Evolutionary conservation across 1,140 invertebrate genomes (phyloP).

Genomic region (Drosophila punjabiensis): DNA sequence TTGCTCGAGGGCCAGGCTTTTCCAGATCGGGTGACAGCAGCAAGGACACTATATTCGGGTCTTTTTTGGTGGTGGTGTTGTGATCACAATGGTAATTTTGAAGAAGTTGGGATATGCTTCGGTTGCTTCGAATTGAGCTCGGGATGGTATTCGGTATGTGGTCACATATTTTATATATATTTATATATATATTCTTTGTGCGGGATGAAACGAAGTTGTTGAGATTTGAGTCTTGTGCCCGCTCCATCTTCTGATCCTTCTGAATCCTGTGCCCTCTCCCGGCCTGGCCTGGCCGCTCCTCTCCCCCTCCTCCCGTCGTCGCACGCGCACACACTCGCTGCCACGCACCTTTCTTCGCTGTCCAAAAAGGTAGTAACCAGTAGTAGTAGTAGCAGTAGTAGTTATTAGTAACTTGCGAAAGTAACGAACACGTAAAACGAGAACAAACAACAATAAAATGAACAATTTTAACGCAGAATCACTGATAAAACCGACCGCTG

Average conservation of each 20-base stretch:
- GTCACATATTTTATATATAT: conserved; percentile 2
- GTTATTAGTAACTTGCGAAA: conserved; percentile 21
- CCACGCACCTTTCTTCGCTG: conserved; percentile 17
- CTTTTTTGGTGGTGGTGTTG: conserved; percentile 10
- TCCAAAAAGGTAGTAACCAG: conserved; percentile 22
- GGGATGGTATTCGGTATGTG: conserved; percentile 8
- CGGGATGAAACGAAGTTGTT: conserved; percentile 6
- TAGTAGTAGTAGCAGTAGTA: neutral
- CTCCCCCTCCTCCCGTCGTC: conserved; percentile 1
- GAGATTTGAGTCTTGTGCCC: neutral
- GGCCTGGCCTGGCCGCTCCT: neutral
- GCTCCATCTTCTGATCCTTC: conserved; percentile 1
- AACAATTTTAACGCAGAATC: conserved; percentile 59
- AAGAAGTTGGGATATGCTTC: conserved; percentile 19
- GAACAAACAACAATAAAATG: conserved; percentile 17
- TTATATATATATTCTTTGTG: neutral
- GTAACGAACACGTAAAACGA: conserved; percentile 31
- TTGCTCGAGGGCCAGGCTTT: conserved; percentile 1
- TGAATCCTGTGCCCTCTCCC: neutral
- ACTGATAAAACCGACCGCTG: conserved; percentile 6
- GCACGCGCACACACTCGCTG: conserved; percentile 5
- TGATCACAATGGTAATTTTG: conserved; percentile 20
- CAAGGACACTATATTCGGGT: conserved; percentile 15
- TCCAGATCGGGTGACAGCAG: conserved; percentile 18
- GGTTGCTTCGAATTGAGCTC: conserved; percentile 17